These are phyloP conservation scores for Heliconius eleuchia DNA, from an alignment of 1,140 invertebrate species.

Conservation along the genomic window DNA sequence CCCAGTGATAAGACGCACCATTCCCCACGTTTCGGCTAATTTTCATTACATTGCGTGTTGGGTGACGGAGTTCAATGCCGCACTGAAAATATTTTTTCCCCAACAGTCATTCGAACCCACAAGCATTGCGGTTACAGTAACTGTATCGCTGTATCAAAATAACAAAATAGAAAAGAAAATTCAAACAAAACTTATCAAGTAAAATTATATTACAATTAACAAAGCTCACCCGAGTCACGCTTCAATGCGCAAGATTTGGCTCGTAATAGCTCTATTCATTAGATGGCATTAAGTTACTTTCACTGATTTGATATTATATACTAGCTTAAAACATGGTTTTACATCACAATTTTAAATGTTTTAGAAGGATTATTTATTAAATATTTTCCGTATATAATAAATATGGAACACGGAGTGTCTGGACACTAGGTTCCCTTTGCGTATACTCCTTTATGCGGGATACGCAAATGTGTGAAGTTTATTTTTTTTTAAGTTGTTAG, in stretches of 20 bases:
- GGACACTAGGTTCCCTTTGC: no score
- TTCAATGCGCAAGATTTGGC: slow-evolving; percentile 10
- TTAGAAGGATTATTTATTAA: not conserved
- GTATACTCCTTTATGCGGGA: no score
- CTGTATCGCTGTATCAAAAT: no score
- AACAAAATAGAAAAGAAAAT: no score
- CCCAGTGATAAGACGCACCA: no score
- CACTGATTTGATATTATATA: slow-evolving; percentile 16
- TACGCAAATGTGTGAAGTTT: no score
- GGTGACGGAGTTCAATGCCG: not conserved
- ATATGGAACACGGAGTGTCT: no score
- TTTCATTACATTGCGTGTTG: not conserved
- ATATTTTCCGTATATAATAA: no score
- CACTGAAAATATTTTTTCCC: not conserved
- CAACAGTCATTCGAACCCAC: not conserved
- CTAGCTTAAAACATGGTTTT: not conserved
- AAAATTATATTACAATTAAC: slow-evolving; percentile 9
- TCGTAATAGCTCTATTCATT: slow-evolving; percentile 43
- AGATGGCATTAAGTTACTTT: slow-evolving; percentile 40
- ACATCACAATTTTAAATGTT: not conserved
- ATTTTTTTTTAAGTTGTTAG: no score
- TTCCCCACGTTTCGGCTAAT: no score
- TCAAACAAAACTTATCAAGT: not conserved
- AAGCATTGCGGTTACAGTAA: not conserved
- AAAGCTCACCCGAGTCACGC: not conserved